Evolutionary conservation across 2,113 vertebrate species (phyloP), one percentile per base, ranked within the genome.

Genomic region (Chionis minor): DNA sequence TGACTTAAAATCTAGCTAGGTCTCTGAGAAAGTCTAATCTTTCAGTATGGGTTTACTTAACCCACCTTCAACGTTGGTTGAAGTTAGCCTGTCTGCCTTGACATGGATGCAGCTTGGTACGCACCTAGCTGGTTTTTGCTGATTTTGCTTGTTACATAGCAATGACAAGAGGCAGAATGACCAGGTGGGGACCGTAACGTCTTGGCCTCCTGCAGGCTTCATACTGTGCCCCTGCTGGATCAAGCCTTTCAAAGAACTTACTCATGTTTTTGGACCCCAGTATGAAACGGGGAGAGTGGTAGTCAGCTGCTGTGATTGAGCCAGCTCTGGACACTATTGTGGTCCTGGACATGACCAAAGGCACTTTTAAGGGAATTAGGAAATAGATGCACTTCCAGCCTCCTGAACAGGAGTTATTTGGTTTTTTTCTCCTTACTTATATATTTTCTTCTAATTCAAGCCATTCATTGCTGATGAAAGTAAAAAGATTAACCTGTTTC

Each of bases 101-200:
- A 32, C 5, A 1, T 2, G 9, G 44, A 21, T 45, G 13, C 26
- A 45, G 19, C 32, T 78, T 2, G 0, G 4, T 45, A 11, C 0
- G 1, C 30, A 19, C 4, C 30, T 61, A 51, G 8, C 30, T 66
- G 9, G 0, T 27, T 79, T 81, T 88, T 86, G 44, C 35, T 40
- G 35, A 14, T 54, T 70, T 75, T 84, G 16, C 18, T 58, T 42
- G 21, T 62, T 10, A 6, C 14, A 1, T 52, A 38, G 10, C 62
- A 78, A 28, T n/a, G 38, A 7, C 18, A 52, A 71, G 22, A 80
- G 12, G 28, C 56, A 75, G 62, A 77, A 56, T 42, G 12, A 30
- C 26, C 6, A 23, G 16, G 3, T 75, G 30, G 21, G 15, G 26
- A 47, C 17, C 42, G 26, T 52, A 28, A 55, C 26, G 33, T 72